Evolutionary conservation across 2,888 invertebrate genomes (phyloP), one percentile per base, ranked within the genome.

Genomic region (Galerucella pusilla): DNA sequence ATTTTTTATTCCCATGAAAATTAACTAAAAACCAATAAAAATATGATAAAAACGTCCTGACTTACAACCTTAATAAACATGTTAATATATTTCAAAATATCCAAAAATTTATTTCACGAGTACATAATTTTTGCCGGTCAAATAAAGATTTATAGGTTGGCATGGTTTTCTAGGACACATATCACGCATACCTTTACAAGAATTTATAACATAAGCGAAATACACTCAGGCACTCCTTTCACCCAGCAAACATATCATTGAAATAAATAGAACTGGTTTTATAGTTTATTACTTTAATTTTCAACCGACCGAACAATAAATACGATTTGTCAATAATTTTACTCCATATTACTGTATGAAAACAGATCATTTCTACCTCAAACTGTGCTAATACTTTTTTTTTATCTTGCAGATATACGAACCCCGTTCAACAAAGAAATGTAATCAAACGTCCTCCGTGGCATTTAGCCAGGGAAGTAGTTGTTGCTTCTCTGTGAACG

Each of bases 121-220:
- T 45, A 46, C 45, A 57, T 68, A 75, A 42, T 70, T 75, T 67
- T 65, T 73, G 60, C 70, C 73, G 45, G 69, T 73, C 35, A 59
- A 46, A 60, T 60, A 66, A 68, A 57, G 76, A 78, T 77, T 78
- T 75, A 77, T 75, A 63, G 74, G 76, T 80, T 81, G 80, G 80
- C 81, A 79, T 77, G 77, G 77, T 79, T 80, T 42, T 80, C 79
- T 80, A 66, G 77, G 77, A 76, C 78, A 78, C 77, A 80, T 81
- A 80, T 76, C 73, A 77, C 68, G 80, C 77, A 81, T 81, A 79
- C 79, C 79, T 81, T 75, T 74, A 72, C 68, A 78, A 77, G 78
- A 77, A 80, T 80, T 73, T 76, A 74, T 67, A 63, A 74, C 73
- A 35, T 42, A 14, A 35, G 16, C 7, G 3, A 76, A 64, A 49